Evolutionary conservation across 2,113 vertebrate species (phyloP).

Genomic region (Carlito syrichta): DNA sequence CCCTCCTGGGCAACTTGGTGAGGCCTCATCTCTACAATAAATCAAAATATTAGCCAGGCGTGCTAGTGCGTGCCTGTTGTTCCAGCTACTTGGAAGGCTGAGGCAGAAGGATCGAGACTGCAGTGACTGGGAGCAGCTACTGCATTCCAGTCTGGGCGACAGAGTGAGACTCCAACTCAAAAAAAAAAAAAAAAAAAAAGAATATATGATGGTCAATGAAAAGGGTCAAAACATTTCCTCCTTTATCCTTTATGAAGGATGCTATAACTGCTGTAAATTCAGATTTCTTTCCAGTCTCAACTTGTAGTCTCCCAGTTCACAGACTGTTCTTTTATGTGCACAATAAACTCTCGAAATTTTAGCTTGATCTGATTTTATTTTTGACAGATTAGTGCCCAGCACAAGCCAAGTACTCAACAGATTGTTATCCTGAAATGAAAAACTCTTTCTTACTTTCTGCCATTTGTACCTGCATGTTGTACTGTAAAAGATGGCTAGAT

Average conservation of each 20-base stretch:
- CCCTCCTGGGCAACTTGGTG: too few species aligned
- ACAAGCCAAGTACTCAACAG: neutral
- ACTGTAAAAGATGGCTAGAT: neutral
- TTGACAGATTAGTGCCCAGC: neutral
- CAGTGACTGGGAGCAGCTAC: too few species aligned
- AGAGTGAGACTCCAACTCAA: too few species aligned
- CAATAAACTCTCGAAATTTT: neutral
- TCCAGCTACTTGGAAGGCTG: too few species aligned
- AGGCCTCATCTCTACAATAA: too few species aligned
- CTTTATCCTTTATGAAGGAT: neutral
- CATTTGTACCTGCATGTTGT: neutral
- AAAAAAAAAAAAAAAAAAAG: too few species aligned
- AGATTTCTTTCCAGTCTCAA: neutral
- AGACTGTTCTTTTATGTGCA: neutral
- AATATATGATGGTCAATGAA: neutral
- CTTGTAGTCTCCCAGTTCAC: neutral
- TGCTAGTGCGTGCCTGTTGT: too few species aligned
- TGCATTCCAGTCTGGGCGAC: too few species aligned
- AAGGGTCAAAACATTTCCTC: neutral
- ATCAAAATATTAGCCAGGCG: too few species aligned
- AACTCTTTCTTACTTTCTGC: neutral
- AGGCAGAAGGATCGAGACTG: too few species aligned
- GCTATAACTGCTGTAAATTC: neutral
- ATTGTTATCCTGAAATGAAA: neutral
- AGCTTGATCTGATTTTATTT: neutral